A percentile compares a stretch with the other conserved stretches of the same genome.
Evolutionary conservation across 2,113 vertebrate genomes (phyloP).

Genomic region (Ptilonorhynchus violaceus): DNA sequence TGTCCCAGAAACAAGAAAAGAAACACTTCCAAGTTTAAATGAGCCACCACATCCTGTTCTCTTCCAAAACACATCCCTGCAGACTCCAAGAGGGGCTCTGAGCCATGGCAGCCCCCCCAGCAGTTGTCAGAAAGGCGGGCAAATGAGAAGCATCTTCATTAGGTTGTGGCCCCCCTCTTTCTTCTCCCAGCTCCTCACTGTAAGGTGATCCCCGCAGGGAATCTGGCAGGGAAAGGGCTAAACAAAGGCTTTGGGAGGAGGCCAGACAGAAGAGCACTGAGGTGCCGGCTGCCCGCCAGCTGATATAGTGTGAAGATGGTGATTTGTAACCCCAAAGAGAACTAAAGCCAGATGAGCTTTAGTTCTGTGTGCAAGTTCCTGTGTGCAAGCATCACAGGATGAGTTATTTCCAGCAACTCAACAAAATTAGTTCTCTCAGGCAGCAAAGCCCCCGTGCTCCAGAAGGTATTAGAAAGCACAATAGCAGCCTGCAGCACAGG

Average conservation of each 20-base stretch:
- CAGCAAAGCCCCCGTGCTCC: background rate
- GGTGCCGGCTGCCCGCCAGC: background rate
- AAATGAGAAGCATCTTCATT: conserved; percentile 12
- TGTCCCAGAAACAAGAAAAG: background rate
- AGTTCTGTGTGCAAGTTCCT: no score
- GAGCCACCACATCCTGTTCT: background rate
- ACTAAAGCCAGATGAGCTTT: background rate
- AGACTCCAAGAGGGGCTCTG: background rate
- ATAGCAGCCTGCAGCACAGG: background rate
- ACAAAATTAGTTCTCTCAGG: background rate
- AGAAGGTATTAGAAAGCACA: conserved; percentile 23
- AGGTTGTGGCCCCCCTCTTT: background rate
- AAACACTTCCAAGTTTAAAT: background rate
- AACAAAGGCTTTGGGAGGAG: conserved; percentile 41
- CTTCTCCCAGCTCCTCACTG: background rate
- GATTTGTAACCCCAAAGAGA: conserved; percentile 21
- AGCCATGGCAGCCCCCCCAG: background rate
- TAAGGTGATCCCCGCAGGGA: background rate
- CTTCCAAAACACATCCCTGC: background rate
- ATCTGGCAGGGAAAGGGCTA: background rate
- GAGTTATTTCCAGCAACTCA: conserved; percentile 24
- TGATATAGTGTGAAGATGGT: background rate
- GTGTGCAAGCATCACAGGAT: background rate
- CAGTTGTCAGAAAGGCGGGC: background rate
- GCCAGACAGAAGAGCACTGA: background rate